phyloP scores from a whole-genome alignment of 2,797 vertebrate genomes.

The Enteromius anoplus region DNA sequence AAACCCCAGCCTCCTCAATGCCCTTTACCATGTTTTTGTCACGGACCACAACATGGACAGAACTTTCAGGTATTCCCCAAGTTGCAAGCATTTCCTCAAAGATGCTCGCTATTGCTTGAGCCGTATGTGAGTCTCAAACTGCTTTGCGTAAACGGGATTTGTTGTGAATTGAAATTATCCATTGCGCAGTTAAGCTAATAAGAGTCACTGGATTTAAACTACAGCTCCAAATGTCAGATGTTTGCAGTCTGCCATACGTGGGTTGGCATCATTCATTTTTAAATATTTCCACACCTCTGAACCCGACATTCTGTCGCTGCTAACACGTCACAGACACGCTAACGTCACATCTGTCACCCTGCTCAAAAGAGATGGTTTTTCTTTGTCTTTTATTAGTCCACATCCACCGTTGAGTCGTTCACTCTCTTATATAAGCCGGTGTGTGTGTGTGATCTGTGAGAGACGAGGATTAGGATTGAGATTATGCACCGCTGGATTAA shows the following conservation, averaged over 20 bases:
- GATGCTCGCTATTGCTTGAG: neutral
- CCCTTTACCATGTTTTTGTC: conserved; percentile 48
- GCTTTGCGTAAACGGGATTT: neutral
- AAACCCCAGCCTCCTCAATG: conserved; percentile 5
- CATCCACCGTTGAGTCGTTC: neutral
- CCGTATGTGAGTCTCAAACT: neutral
- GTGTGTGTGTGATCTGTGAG: conserved; percentile 35
- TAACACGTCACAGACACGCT: neutral
- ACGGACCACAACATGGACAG: conserved; percentile 34
- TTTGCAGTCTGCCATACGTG: neutral
- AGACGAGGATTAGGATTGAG: conserved; percentile 42
- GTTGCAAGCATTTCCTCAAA: conserved; percentile 7
- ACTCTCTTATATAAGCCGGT: neutral
- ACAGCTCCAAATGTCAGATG: neutral
- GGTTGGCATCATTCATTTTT: neutral
- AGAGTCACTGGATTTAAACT: neutral
- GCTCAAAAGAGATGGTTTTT: neutral
- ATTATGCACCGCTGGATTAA: conserved; percentile 53
- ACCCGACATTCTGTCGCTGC: neutral
- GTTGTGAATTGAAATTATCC: neutral
- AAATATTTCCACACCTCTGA: neutral
- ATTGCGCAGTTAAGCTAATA: neutral
- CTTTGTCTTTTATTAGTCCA: conserved; percentile 15
- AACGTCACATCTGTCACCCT: neutral
- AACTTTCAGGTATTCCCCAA: neutral